Percentiles rank a stretch among this genome's conserved stretches.
Conservation (phyloP, 2,797 vertebrate genomes). For the Molothrus ater region DNA sequence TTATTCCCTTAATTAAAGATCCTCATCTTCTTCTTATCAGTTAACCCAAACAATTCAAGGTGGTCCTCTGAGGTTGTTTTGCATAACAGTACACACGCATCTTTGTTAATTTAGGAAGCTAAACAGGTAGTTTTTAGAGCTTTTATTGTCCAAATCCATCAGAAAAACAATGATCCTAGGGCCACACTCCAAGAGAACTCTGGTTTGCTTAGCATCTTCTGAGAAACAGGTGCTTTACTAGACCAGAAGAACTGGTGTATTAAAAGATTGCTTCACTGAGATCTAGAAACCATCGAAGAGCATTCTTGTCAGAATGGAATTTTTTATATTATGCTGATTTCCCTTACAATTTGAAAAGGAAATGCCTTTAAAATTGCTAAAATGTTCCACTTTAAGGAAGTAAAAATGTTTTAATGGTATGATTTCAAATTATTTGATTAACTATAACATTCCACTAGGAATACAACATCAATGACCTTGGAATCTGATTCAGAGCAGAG, state of each 20-base stretch:
- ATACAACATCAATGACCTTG: background rate
- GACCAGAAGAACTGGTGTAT: background rate
- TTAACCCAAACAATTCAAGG: background rate
- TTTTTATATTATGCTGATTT: background rate
- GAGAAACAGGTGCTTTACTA: background rate
- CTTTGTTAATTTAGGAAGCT: background rate
- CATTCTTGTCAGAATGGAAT: background rate
- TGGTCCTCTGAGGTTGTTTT: background rate
- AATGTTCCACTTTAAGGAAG: fast-evolving
- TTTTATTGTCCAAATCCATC: background rate
- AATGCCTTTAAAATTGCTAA: background rate
- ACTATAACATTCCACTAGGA: background rate
- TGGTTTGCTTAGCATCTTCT: background rate
- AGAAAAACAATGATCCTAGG: background rate
- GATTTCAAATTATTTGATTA: background rate
- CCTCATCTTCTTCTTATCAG: background rate
- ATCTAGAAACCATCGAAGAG: background rate
- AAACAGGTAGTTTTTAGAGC: background rate
- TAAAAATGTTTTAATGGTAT: background rate
- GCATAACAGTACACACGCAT: background rate
- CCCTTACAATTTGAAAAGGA: background rate
- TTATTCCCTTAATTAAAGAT: background rate
- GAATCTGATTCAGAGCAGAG: background rate
- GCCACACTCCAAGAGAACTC: background rate
- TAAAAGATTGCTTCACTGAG: background rate